Base-by-base conservation (phyloP, 1,140 invertebrate species). In the Hyles vespertilio region DNA sequence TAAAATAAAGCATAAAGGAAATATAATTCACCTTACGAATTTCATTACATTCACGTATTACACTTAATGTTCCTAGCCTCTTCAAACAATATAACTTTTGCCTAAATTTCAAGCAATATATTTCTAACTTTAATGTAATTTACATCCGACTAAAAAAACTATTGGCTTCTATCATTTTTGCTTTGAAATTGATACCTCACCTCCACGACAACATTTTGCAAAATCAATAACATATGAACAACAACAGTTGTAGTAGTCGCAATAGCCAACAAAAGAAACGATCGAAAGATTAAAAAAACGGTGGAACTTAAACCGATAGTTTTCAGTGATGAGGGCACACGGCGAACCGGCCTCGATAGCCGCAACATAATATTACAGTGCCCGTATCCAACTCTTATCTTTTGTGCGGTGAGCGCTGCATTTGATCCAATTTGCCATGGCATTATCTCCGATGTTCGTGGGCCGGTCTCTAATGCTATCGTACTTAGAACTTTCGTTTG, bases 371-470 rank as follows among this genome's bases (percentile, higher is more conserved):
- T 81, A 79, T 82, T 74, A 79, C 74, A 40, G 36, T 63, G 61
- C 75, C 74, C 72, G 69, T 74, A 82, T 77, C 69, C 67, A 51
- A 65, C 70, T 80, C 82, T 88, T 85, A 87, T 88, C 82, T 85
- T 84, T 81, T 86, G 78, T 81, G 65, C 79, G 74, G 81, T 75
- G 74, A 82, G 82, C 84, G 81, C 73, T 88, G 87, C 86, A 88
- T 88, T 89, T 89, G 84, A 90, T 90, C 84, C 89, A 90, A 90
- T 90, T 89, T 89, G 78, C 84, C 82, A 85, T 85, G 79, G 83
- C 79, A 86, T 88, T 88, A 84, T 88, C 83, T 82, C 63, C 69
- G 65, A 53, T 61, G 61, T 64, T 61, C 70, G 72, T 77, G 79
- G 77, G 70, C 77, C 64, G 73, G 72, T 72, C 75, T 80, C 79